Conservation (phyloP, 2,113 vertebrate genomes). For the Rhabdomys dilectus region DNA sequence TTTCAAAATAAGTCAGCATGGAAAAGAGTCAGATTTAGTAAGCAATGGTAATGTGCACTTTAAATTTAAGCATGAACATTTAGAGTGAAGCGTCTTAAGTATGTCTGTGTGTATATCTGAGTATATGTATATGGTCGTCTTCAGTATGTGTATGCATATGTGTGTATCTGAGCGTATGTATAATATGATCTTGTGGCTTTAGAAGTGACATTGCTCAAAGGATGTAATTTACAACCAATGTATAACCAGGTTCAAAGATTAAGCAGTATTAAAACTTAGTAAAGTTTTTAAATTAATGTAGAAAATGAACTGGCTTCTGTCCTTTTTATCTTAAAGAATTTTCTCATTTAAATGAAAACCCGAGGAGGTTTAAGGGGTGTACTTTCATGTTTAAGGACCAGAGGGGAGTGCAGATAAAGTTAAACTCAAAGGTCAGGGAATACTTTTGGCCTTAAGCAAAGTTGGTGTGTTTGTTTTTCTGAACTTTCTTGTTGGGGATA, state of each 20-base stretch:
- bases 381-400: background rate
- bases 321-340: background rate
- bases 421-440: background rate
- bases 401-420: background rate
- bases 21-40: background rate
- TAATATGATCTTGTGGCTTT: background rate
- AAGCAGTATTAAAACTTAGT: background rate
- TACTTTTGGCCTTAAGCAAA: background rate
- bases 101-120: background rate
- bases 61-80: background rate
- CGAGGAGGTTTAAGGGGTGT: no score
- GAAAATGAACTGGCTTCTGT: background rate
- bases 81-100: background rate
- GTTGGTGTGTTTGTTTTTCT: background rate
- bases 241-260: background rate
- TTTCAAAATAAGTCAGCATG: background rate
- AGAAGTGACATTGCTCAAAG: background rate
- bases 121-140: background rate
- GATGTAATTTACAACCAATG: background rate
- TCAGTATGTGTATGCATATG: background rate
- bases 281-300: background rate
- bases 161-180: background rate
- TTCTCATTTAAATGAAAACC: background rate
- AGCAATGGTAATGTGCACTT: background rate
- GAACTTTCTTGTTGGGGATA: background rate